These are phyloP conservation scores for Stichopus horrens DNA, from an alignment of 53 echinoderm and acorn worm species.

Conservation along the genomic window DNA sequence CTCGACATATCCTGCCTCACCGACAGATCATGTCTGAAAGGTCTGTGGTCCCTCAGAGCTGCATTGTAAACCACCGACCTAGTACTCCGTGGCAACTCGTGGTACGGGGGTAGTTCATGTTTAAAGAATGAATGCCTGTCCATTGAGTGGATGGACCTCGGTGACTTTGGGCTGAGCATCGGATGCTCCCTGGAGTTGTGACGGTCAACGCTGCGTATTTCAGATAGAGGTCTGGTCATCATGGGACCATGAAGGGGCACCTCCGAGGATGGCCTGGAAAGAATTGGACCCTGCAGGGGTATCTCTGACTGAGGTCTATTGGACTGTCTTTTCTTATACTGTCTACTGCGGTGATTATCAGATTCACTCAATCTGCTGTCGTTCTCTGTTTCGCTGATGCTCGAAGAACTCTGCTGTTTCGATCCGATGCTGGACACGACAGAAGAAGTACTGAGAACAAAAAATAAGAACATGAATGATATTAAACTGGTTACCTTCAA, in stretches of 20 bases:
- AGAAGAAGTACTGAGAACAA: conserved; percentile 27
- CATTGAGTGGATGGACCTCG: conserved; percentile 16
- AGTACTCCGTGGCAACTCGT: neutral
- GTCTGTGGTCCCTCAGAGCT: conserved; percentile 3
- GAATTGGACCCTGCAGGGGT: conserved; percentile 14
- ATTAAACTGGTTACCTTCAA: too few species aligned
- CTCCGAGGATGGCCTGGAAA: neutral
- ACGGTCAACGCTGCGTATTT: neutral
- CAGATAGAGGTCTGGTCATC: neutral
- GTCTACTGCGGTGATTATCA: conserved; percentile 19
- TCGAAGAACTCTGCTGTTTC: conserved; percentile 30
- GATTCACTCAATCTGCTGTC: conserved; percentile 25
- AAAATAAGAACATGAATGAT: neutral
- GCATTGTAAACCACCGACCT: conserved; percentile 18
- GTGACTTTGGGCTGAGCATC: conserved; percentile 21
- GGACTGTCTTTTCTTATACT: conserved; percentile 33
- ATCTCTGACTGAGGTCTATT: conserved; percentile 30
- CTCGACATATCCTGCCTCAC: neutral
- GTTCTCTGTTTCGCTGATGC: conserved; percentile 33
- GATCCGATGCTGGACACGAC: conserved; percentile 24
- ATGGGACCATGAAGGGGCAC: neutral
- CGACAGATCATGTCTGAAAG: conserved; percentile 9
- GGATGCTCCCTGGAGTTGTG: neutral
- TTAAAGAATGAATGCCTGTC: conserved; percentile 21
- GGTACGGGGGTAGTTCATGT: conserved; percentile 29